Conservation (phyloP, 2,797 vertebrate genomes). For the Hydrophis major region DNA sequence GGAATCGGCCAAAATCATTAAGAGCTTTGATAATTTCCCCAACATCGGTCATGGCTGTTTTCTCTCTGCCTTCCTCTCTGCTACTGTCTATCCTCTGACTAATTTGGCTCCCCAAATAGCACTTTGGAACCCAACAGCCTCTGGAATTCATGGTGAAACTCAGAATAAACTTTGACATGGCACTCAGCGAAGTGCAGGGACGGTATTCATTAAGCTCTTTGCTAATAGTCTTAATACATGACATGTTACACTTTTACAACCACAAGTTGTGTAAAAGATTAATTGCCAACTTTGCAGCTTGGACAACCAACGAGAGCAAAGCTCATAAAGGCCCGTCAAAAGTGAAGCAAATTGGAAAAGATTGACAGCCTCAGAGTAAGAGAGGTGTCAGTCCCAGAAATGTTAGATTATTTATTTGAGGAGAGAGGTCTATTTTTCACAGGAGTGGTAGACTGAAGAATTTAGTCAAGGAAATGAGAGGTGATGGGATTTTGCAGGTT, state of each 20-base stretch:
- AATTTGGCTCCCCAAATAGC: not conserved
- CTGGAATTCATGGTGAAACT: conserved; percentile 63
- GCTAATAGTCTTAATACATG: not conserved
- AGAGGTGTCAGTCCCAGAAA: not conserved
- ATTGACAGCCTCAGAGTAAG: not conserved
- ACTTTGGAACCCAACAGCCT: not conserved
- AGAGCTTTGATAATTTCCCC: conserved; percentile 73
- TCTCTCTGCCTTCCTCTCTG: too few species aligned
- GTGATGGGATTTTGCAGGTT: not conserved
- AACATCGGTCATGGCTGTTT: conserved; percentile 71
- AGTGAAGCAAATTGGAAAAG: not conserved
- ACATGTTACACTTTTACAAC: conserved; percentile 2
- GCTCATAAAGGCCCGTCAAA: too few species aligned
- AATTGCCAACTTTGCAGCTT: conserved; percentile 5
- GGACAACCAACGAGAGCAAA: not conserved
- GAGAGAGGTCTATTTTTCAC: not conserved
- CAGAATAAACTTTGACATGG: conserved; percentile 48
- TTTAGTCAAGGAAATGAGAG: not conserved
- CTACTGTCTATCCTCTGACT: not conserved
- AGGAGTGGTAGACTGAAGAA: not conserved
- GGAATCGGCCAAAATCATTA: conserved; percentile 83
- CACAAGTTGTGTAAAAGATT: conserved; percentile 39
- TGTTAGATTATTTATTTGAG: not conserved
- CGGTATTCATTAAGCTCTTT: not conserved
- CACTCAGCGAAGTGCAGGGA: not conserved